phyloP scores from a whole-genome alignment of 1,140 invertebrate species.

The Akabosia matsudoensis region DNA sequence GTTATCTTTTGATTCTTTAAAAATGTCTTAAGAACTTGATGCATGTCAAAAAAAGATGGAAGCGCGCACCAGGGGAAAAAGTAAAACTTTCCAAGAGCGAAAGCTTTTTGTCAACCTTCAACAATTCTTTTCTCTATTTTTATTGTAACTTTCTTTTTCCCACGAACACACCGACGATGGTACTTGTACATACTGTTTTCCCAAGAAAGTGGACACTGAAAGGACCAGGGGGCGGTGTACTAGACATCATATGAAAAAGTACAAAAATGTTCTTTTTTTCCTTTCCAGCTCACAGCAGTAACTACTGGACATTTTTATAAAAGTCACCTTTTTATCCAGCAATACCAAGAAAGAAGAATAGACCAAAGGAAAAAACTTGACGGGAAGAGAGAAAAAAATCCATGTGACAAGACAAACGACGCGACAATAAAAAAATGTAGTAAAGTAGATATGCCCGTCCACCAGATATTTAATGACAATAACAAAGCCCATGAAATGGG shows the following conservation, averaged over 20 bases:
- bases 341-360: not conserved
- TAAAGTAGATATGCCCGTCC: not conserved
- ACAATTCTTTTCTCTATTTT: not conserved
- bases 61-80: not conserved
- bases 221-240: not conserved
- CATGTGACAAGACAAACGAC: conserved; percentile 22
- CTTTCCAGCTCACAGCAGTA: not conserved
- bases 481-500: not conserved
- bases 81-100: not conserved
- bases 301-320: not conserved
- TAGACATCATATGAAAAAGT: not conserved
- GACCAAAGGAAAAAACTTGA: not conserved
- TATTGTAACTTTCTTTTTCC: not conserved
- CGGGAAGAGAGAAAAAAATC: not conserved
- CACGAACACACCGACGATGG: not conserved
- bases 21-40: no score
- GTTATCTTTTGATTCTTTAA: no score
- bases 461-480: conserved; percentile 16
- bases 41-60: not conserved
- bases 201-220: not conserved
- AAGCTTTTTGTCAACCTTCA: conserved; percentile 17
- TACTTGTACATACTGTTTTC: not conserved
- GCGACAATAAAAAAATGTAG: not conserved
- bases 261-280: not conserved
- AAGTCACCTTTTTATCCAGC: not conserved